Conservation (phyloP, 2,797 vertebrate genomes). For the Tiaroga cobitis region DNA sequence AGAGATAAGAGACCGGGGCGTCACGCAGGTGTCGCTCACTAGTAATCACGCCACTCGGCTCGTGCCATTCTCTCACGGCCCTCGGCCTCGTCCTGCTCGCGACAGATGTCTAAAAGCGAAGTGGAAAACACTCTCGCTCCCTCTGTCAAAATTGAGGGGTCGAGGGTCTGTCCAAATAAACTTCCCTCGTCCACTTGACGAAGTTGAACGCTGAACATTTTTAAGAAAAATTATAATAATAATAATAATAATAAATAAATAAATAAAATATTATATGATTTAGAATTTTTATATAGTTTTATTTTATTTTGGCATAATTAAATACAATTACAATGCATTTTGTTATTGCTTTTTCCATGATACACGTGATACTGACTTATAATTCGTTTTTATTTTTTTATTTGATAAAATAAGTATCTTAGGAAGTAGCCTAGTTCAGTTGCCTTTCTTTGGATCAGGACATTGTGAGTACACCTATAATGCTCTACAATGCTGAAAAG, state of each 20-base stretch:
- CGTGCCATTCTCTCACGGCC: no score
- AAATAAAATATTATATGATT: not conserved
- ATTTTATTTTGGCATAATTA: not conserved
- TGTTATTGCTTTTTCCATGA: not conserved
- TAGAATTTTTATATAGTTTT: not conserved
- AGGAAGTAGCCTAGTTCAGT: not conserved
- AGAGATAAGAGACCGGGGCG: no score
- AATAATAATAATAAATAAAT: not conserved
- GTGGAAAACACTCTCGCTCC: no score
- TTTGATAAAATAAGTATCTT: not conserved
- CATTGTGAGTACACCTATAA: not conserved
- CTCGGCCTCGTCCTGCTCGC: no score
- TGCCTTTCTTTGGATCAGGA: not conserved
- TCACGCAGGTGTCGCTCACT: no score
- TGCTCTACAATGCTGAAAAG: slow-evolving; percentile 4
- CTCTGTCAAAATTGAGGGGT: no score
- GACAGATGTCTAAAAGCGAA: no score
- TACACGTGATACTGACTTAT: no score
- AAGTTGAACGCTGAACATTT: no score
- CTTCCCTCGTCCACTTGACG: no score
- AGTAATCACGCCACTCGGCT: no score
- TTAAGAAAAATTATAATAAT: not conserved
- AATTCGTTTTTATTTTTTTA: not conserved
- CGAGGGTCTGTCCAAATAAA: no score
- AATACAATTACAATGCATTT: not conserved